Conservation (phyloP, 1,140 invertebrate species). For the Zaprionus camerounensis region DNA sequence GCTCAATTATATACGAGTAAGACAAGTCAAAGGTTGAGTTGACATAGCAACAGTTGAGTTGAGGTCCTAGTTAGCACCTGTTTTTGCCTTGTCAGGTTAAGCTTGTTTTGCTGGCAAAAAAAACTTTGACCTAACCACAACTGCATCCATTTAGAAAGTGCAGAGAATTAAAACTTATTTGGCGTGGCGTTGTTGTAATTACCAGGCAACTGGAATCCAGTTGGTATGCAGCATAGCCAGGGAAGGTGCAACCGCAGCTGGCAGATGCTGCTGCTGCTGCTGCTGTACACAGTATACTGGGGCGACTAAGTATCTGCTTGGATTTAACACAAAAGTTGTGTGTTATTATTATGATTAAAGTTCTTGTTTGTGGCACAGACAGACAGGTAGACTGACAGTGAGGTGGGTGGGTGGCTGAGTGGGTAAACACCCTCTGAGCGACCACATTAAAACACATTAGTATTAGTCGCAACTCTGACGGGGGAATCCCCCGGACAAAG, state of each 20-base stretch:
- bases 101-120: neutral
- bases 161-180: constrained; percentile 7
- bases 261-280: neutral
- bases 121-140: neutral
- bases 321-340: constrained; percentile 70
- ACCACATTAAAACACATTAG: constrained; percentile 63
- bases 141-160: neutral
- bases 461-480: constrained; percentile 41
- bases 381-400: neutral
- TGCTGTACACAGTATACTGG: neutral
- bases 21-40: neutral
- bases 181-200: constrained; percentile 1
- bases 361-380: constrained; percentile 43
- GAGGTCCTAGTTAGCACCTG: neutral
- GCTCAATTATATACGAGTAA: neutral
- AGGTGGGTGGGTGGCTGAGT: neutral
- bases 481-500: constrained; percentile 22
- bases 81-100: neutral
- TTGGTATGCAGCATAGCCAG: neutral
- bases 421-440: neutral
- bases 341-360: constrained; percentile 82
- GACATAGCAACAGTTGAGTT: neutral
- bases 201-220: neutral
- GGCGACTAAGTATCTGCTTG: constrained; percentile 39
- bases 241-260: constrained; percentile 3